Conservation (phyloP, 2,797 vertebrate species). For the Molossus alvarezi region DNA sequence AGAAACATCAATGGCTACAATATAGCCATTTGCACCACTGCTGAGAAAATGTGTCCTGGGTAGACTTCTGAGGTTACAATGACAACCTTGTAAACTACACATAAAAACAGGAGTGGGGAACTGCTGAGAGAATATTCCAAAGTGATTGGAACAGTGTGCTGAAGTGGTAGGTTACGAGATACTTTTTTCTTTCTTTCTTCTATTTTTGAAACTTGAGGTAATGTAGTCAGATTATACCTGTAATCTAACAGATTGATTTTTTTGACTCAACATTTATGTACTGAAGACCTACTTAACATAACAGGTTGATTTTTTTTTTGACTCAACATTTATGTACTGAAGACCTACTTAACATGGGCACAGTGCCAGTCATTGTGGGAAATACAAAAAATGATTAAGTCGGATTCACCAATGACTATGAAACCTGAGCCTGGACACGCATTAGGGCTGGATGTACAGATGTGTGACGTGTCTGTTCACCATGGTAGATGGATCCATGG, state of each 20-base stretch:
- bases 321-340: no score
- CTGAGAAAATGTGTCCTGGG: not conserved
- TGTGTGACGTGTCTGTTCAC: not conserved
- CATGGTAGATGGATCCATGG: no score
- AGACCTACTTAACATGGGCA: not conserved
- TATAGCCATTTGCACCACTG: not conserved
- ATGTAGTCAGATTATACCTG: not conserved
- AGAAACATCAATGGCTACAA: not conserved
- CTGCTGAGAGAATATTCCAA: not conserved
- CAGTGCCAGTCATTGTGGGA: not conserved
- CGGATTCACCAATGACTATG: not conserved
- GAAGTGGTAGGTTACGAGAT: not conserved
- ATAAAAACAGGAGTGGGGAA: not conserved
- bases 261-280: not conserved
- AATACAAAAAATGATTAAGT: not conserved
- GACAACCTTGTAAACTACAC: not conserved
- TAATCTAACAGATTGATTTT: slow-evolving; percentile 1
- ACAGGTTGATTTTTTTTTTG: not conserved
- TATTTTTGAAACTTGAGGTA: not conserved
- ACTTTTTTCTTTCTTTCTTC: slow-evolving; percentile 28
- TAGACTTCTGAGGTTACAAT: not conserved
- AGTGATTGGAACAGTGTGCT: not conserved
- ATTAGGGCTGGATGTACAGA: not conserved
- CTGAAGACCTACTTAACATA: not conserved
- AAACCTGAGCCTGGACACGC: not conserved